phyloP scores from a whole-genome alignment of 2,113 vertebrate genomes.

The Oxygymnocypris stewartii region DNA sequence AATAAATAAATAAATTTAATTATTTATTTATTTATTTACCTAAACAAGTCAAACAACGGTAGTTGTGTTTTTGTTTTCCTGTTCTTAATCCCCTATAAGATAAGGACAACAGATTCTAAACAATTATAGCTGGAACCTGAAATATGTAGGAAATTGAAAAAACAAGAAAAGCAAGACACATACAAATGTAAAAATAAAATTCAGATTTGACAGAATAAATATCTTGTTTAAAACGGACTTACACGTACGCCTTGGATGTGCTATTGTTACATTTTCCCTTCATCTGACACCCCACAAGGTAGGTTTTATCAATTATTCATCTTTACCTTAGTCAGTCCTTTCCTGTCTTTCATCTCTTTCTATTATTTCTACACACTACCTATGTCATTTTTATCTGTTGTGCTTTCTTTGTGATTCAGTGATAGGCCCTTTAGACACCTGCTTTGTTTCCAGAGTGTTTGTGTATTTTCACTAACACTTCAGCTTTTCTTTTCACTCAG shows the following conservation, averaged over 20 bases:
- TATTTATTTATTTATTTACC: too few species aligned
- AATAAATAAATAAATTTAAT: too few species aligned
- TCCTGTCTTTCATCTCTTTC: not conserved
- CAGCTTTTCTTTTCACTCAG: conserved; percentile 28
- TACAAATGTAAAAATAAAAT: too few species aligned
- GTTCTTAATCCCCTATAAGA: too few species aligned
- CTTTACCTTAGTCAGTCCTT: not conserved
- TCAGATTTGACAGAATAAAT: not conserved
- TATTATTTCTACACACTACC: not conserved
- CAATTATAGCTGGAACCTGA: not conserved
- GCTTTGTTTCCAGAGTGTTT: conserved; percentile 34
- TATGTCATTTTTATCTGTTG: not conserved
- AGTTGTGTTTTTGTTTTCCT: too few species aligned
- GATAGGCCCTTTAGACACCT: not conserved
- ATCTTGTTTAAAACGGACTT: not conserved
- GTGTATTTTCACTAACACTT: conserved; percentile 19
- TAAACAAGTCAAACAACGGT: too few species aligned
- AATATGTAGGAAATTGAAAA: not conserved
- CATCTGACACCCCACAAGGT: not conserved
- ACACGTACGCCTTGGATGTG: not conserved
- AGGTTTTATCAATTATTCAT: conserved; percentile 5
- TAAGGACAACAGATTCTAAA: not conserved
- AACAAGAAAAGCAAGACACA: too few species aligned
- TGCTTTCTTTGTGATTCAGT: conserved; percentile 19
- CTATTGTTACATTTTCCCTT: not conserved